Base-by-base conservation (phyloP, 2,888 invertebrate genomes). In the Cheilosia urbana region DNA sequence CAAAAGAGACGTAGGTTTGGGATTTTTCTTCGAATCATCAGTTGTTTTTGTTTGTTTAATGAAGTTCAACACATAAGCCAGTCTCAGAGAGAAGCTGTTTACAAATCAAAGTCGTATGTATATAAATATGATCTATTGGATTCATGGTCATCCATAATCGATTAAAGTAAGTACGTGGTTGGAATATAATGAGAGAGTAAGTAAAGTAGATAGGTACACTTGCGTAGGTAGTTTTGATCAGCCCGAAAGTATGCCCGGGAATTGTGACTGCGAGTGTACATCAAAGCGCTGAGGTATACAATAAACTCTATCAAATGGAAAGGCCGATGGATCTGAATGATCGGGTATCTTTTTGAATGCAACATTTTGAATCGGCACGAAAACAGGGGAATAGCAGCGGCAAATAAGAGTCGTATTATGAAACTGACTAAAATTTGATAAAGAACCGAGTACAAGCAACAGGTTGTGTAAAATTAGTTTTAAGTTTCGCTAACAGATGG, bases 101-200 rank as follows among this genome's bases (percentile, higher is more conserved):
- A 34, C 11, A 11, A 34, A 11, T 34, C 34, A n/a, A 30, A 30
- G 9, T 30, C 1, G 7, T 7, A 9, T 2, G 6, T 7, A 27
- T 7, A 27, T 27, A 9, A 19, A 21, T 19, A 34, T 34, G 34
- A 37, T 37, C 37, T 17, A 51, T 51, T 37, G 27, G 19, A 55
- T 47, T 66, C 75, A 66, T 66, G 51, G 60, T 68, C 76, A 76
- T 60, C 27, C 60, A 76, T 68, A n/a, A 34, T 34, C 55, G 47
- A 65, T 55, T 63, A 27, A 65, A 73, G 63, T 63, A 45, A 37
- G 45, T 27, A 7, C 42, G 73, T 53, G 55, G 42, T 9, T 24
- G 11, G 45, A 45, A 15, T 17, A 7, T 9, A 17, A 47, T 9
- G 47, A n/a, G 47, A n/a, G 9, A 24, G 13, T 27, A 4, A 19